A percentile compares a stretch with the other conserved stretches of the same genome.
Evolutionary conservation across 2,888 invertebrate genomes (phyloP).

Genomic region (Halictus quadricinctus): DNA sequence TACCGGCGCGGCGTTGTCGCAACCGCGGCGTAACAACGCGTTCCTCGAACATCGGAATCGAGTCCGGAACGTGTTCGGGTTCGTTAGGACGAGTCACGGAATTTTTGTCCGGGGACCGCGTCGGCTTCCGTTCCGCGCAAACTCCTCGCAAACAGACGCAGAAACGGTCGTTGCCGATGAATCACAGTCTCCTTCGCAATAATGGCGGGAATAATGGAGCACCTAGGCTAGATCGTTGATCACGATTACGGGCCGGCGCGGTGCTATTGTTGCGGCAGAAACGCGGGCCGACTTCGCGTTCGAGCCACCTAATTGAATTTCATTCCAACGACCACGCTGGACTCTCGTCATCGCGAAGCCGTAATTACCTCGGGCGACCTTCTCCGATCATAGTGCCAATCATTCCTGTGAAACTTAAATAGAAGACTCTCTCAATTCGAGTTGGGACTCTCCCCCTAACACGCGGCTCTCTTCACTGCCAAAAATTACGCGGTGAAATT

Average conservation of each 20-base stretch:
- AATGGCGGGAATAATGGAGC: slow-evolving; percentile 62
- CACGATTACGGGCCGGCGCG: slow-evolving; percentile 52
- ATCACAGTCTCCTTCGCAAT: slow-evolving; percentile 68
- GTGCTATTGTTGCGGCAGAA: slow-evolving; percentile 34
- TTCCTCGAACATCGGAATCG: slow-evolving; percentile 7
- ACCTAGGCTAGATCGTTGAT: slow-evolving; percentile 60
- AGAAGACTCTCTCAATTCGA: too few species aligned
- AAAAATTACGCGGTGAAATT: too few species aligned
- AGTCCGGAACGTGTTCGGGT: not conserved
- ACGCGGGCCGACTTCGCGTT: slow-evolving; percentile 18
- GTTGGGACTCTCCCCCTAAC: too few species aligned
- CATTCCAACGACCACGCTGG: slow-evolving; percentile 28
- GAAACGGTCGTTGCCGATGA: slow-evolving; percentile 55
- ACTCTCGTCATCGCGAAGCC: slow-evolving; percentile 25
- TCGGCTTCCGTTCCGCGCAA: slow-evolving; percentile 8
- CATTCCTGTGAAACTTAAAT: not conserved
- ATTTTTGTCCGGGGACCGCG: slow-evolving; percentile 8
- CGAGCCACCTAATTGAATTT: not conserved
- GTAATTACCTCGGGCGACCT: slow-evolving; percentile 28
- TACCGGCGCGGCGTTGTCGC: not conserved
- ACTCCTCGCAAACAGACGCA: slow-evolving; percentile 31
- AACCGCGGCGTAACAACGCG: not conserved
- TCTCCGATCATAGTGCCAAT: not conserved
- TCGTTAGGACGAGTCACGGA: not conserved
- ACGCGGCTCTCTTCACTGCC: too few species aligned